A percentile compares a stretch with the other conserved stretches of the same genome.
Conservation (phyloP, 2,797 vertebrate species). For the Pangasius sanitwongsei region DNA sequence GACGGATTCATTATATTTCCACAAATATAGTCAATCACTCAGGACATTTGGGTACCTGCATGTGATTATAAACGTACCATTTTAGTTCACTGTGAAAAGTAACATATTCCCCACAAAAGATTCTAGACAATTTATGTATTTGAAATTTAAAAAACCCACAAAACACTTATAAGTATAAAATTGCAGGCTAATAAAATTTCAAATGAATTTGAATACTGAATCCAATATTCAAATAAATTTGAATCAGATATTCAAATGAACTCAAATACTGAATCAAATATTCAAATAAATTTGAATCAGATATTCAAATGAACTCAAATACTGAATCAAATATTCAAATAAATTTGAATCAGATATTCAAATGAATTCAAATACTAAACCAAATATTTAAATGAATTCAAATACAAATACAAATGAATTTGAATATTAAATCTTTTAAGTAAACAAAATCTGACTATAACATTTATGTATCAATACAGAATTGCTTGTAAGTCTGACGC, state of each 20-base stretch:
- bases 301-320: background rate
- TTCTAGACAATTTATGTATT: background rate
- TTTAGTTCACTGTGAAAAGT: background rate
- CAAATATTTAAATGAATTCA: background rate
- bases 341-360: background rate
- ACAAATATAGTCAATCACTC: background rate
- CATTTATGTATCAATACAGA: background rate
- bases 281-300: background rate
- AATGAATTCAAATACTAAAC: background rate
- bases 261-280: background rate
- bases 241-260: background rate
- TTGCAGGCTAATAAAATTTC: no score
- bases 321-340: background rate
- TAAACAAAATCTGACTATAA: background rate
- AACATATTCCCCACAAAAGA: background rate
- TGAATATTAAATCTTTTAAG: background rate
- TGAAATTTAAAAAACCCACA: background rate
- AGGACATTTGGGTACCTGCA: no score
- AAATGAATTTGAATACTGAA: no score
- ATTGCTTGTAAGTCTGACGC: background rate
- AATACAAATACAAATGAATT: background rate
- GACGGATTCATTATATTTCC: background rate
- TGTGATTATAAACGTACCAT: background rate
- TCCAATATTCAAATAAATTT: background rate
- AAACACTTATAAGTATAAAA: background rate